Evolutionary conservation across 92 coral and sea anemone genomes (phyloP), one percentile per base, ranked within the genome.

Genomic region (Palythoa caribaeorum): DNA sequence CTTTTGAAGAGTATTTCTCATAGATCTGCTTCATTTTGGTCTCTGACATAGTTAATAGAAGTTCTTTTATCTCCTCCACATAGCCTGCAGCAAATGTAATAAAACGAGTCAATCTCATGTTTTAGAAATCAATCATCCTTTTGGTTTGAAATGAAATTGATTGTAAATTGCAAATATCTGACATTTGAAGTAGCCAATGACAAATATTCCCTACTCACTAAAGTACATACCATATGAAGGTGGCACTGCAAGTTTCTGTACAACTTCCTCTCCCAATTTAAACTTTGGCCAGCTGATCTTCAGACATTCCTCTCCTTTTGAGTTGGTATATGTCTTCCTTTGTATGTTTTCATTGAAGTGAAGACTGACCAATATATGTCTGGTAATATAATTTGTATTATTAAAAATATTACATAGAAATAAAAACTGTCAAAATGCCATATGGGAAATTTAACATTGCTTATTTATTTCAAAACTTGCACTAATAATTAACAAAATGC

Each of bases 61-160:
- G 36, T 53, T 74, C 36, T 76, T 68, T 66, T 47, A 90, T 48
- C 71, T 83, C 84, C n/a, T 37, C 62, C 39, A 89, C 92, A 89
- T 89, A 83, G 35, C 83, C 92, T 89, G 69, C n/a, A 37, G 39
- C 13, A 62, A 55, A 63, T 44, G 36, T n/a, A 37, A 35, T 9
- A 51, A 84, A 84, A 17, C 3, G n/a, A 13, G 9, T 39, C 40
- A 37, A 15, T 15, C 78, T 38, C 19, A 47, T 47, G 8, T 73
- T 39, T 17, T 12, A 40, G 78, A 73, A 8, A 38, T 44, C 50
- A 44, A 44, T 44, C 50, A 44, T 44, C 50, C 50, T 44, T 44
- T 44, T 44, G 50, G 50, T 44, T 44, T 44, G 50, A 44, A 44
- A 44, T 44, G 50, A 44, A 44, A 44, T 44, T 44, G 50, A 44